These are phyloP conservation scores for Chlorospingus semifuscus DNA, from an alignment of 2,797 vertebrate genomes.

Conservation along the genomic window DNA sequence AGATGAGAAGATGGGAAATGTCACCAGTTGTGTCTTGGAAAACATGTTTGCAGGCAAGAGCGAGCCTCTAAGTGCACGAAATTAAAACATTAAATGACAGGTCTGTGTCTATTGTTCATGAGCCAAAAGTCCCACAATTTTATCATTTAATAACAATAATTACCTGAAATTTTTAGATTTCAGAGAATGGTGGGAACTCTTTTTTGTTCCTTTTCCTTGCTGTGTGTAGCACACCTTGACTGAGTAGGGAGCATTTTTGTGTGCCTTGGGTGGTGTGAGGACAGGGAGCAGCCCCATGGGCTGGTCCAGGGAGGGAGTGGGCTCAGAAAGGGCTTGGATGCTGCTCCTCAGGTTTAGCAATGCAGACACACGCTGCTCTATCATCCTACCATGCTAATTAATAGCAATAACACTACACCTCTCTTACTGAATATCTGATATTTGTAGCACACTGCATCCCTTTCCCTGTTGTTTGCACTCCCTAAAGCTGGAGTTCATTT, in stretches of 20 bases:
- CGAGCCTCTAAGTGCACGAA: constrained; percentile 13
- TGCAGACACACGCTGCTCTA: not conserved
- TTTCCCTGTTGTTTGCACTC: fast-evolving
- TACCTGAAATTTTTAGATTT: not conserved
- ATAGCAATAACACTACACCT: not conserved
- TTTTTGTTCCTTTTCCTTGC: not conserved
- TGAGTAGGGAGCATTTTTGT: not conserved
- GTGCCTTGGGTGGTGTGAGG: fast-evolving
- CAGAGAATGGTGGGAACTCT: not conserved
- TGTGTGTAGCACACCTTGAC: not conserved
- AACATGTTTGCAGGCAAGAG: constrained; percentile 40
- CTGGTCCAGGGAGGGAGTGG: not conserved
- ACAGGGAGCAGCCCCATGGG: not conserved
- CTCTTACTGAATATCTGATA: not conserved
- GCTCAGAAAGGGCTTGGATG: not conserved
- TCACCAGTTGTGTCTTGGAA: constrained; percentile 53
- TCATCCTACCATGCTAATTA: not conserved
- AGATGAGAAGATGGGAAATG: constrained; percentile 66
- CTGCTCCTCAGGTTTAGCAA: not conserved
- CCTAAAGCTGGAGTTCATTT: not conserved
- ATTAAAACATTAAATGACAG: constrained; percentile 55
- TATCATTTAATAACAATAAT: constrained; percentile 14
- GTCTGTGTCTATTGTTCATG: constrained; percentile 30
- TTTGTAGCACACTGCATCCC: not conserved
- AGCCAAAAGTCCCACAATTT: constrained; percentile 24